Evolutionary conservation across 2,113 vertebrate species (phyloP), one percentile per base, ranked within the genome.

Genomic region (Tor tambroides): DNA sequence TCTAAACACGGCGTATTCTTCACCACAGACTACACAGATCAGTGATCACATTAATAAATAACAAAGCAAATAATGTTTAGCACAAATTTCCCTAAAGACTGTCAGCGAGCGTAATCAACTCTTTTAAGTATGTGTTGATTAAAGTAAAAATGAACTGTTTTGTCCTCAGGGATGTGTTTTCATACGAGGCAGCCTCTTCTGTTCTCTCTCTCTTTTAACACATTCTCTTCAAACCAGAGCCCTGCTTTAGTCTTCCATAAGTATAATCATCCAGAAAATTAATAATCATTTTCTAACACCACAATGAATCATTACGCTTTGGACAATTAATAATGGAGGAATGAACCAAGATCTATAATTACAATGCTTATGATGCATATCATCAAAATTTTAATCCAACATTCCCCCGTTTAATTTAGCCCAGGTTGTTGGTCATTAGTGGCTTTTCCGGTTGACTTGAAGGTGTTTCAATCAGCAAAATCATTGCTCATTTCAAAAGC

Each of bases 201-300:
- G 51, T 85, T 43, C 54, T 83, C 43, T 83, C 69, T 76, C 80
- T 83, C 71, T 76, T 59, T 85, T 72, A 59, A 38, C 74, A 79
- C 35, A 74, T 43, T 74, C 49, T 9, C 38, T 94, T 94, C 92
- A 95, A 95, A 95, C 95, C 95, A 90, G 93, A 95, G 92, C 92
- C 92, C 93, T 95, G 94, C 92, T 96, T 96, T 96, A 96, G 92
- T 95, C 91, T 95, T 97, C 97, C 96, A 97, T 96, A 96, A 95
- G 95, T 96, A 98, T 96, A 97, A 97, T 97, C 96, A 97, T 96
- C 94, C 96, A 95, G 95, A 97, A 97, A 98, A 98, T 98, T 96
- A 97, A 97, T 97, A 98, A 97, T 97, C 94, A 97, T 95, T 95
- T 93, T 96, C 95, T 95, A 93, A 94, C 93, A 93, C 95, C 93